Evolutionary conservation across 2,888 invertebrate genomes (phyloP), one percentile per base, ranked within the genome.

Genomic region (Tipula lateralis): DNA sequence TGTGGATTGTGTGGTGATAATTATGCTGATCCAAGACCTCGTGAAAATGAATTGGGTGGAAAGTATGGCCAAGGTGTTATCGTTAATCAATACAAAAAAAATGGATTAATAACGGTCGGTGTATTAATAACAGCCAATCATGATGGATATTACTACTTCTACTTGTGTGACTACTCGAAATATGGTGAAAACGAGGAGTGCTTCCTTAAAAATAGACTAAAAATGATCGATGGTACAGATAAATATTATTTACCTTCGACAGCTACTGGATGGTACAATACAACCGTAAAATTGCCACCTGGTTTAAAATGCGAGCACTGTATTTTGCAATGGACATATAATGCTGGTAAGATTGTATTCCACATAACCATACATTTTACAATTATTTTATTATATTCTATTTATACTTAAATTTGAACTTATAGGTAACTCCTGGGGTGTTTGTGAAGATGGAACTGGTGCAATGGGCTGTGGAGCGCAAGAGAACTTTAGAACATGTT

Each of bases 381-480:
- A 3, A 66, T 36, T 6, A 36, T 36, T 9, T 36, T 9, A 66
- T 16, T 66, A 9, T 9, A 4, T 9, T 5, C 66, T 66, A 4
- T 9, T 66, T 16, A 19, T 7, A 66, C 24, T 66, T 2, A 2
- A 16, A 29, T 1, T 81, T 81, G 4, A 29, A 12, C 16, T 9
- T 29, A 81, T 29, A 81, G 81, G 81, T 44, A 96, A 96, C 88
- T 96, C 95, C 88, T 96, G 96, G 96, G 96, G 96, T 0, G 92
- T 91, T 13, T 95, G 95, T 87, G 91, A 91, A 0, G 93, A 95
- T 87, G 95, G 94, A 0, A 93, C 93, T 83, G 95, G 94, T 36
- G 94, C 94, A 0, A 94, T 97, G 0, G 97, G 97, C 0, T 97
- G 97, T 88, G 97, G 97, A 0, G 95, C 95, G 0, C 97, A 97